Evolutionary conservation across 2,113 vertebrate species (phyloP), one percentile per base, ranked within the genome.

Genomic region (Prionailurus bengalensis): DNA sequence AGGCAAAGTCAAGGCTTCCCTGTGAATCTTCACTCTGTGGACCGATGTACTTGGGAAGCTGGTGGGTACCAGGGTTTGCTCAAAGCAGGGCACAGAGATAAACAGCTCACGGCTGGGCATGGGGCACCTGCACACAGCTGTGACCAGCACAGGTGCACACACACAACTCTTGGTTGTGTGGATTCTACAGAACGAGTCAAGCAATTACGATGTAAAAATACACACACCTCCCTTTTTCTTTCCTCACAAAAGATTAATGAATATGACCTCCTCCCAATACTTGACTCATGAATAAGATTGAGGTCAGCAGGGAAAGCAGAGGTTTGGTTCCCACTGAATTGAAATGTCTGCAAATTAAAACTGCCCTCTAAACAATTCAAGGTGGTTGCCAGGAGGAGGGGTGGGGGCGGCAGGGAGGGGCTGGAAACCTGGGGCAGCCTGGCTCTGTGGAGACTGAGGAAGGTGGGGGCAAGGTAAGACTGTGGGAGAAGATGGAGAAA

Each of bases 131-230:
- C 33, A 5, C 3, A 12, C 2, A 42, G 63, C 68, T 4, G 29
- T 36, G 45, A 14, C 1, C 0, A 5, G 21, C 45, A 48, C 23
- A 39, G 42, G 36, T 2, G 33, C 15, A 17, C 66, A 36, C 17
- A 55, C 53, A 58, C 21, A 31, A 1, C 4, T 66, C 80, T 58
- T 45, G 1, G 14, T 4, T 0, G 0, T 19, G 61, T 10, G 31
- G 31, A 13, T 33, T 31, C 29, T 48, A 36, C 0, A 36, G 71
- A 66, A 11, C 4, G n/a, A 89, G 80, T 10, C 58, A 48, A 5
- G 82, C 58, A 21, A 76, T 25, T 21, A 3, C 13, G 2, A 17
- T 21, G 14, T 25, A 48, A 73, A 70, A 58, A 85, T 3, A n/a
- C 25, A 58, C 1, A 25, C 4, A 3, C 15, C 42, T 21, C 39